Base-by-base conservation (phyloP, 2,113 vertebrate species). In the Tetrao urogallus region DNA sequence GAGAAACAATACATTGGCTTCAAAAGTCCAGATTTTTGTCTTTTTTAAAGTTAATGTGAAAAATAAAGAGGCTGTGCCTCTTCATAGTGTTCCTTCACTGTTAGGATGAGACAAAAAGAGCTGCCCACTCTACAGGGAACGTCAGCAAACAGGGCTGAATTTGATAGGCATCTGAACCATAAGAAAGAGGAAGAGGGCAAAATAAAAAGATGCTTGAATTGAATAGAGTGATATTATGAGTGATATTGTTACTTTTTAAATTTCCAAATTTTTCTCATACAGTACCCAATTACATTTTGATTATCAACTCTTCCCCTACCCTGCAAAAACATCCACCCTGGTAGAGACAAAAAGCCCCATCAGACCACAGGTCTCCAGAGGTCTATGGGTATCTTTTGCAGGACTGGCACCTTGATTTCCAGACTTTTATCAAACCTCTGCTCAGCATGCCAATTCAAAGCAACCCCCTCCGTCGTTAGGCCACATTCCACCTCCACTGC, bases 91-190 rank as follows among this genome's bases (percentile, higher is more conserved):
- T 94, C 67, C 95, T 92, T 67, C 82, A 92, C 86, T 95, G 95
- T 66, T 92, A 94, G 96, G 97, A 97, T 94, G 15, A 93, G 96
- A 97, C 84, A 95, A 58, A 96, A 98, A 97, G 57, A 93, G 95
- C 66, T 88, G 1, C 93, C 87, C 89, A 73, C 71, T 80, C 70
- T 82, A 58, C 67, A 75, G 80, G 82, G 76, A 95, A 91, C 36
- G 69, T 56, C 82, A 95, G 84, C 75, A 82, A 95, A 86, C 88
- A 94, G 82, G 75, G 94, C 77, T 92, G 81, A 91, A 89, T 76
- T 91, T 75, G 54, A 66, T 50, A 79, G 84, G 83, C 61, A 82
- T 95, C 76, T 11, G 40, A 95, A 94, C 91, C 70, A 84, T 47
- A 77, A 75, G 27, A 88, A 89, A 91, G 81, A 94, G 81, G 89